Evolutionary conservation across 2,797 vertebrate genomes (phyloP).

Genomic region (Astyanax mexicanus): DNA sequence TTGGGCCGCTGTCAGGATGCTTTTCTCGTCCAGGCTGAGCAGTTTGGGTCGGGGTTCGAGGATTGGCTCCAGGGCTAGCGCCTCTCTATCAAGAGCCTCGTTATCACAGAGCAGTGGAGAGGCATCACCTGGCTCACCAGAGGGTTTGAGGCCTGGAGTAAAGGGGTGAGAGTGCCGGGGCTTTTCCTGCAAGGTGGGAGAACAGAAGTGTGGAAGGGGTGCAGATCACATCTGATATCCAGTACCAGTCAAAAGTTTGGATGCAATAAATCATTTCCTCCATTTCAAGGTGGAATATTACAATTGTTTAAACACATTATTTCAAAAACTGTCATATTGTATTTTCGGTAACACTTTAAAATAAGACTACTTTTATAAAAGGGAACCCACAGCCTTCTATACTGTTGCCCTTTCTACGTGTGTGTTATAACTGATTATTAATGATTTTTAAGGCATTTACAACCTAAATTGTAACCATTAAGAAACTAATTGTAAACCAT

Average conservation of each 20-base stretch:
- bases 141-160: neutral
- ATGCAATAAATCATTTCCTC: neutral
- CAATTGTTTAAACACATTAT: no score
- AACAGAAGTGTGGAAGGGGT: constrained; percentile 18
- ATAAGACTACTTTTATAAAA: no score
- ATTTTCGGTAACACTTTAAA: no score
- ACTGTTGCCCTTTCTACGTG: no score
- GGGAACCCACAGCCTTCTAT: no score
- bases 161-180: constrained; percentile 14
- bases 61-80: constrained; percentile 80
- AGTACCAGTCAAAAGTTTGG: neutral
- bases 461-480: no score
- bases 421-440: no score
- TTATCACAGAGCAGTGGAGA: constrained; percentile 33
- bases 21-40: constrained; percentile 80
- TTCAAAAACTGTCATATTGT: no score
- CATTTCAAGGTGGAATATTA: no score
- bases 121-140: constrained; percentile 10
- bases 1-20: constrained; percentile 76
- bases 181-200: constrained; percentile 60
- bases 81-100: constrained; percentile 69
- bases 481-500: no score
- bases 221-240: neutral
- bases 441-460: no score
- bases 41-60: constrained; percentile 79